Evolutionary conservation across 2,888 invertebrate genomes (phyloP).

Genomic region (Tetropium fuscum): DNA sequence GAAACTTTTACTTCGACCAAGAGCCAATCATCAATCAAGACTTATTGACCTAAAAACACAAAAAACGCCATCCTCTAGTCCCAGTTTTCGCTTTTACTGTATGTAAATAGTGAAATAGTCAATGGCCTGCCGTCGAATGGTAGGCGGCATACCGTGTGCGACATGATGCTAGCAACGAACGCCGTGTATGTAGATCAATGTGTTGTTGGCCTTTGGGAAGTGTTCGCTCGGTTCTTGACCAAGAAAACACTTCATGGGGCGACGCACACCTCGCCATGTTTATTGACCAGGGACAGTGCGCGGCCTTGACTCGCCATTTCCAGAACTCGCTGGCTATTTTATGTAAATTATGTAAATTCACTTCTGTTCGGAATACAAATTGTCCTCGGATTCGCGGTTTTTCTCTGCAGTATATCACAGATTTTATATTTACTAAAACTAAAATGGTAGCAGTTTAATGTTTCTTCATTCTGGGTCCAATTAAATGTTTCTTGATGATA

Average conservation of each 20-base stretch:
- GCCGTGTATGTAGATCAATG: slow-evolving; percentile 47
- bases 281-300: slow-evolving; percentile 74
- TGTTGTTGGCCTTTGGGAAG: slow-evolving; percentile 35
- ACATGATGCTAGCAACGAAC: slow-evolving; percentile 3
- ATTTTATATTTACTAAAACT: too few species aligned
- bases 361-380: background rate
- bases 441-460: too few species aligned
- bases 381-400: background rate
- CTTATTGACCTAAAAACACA: slow-evolving; percentile 35
- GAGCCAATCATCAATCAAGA: slow-evolving; percentile 4
- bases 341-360: slow-evolving; percentile 12
- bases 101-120: slow-evolving; percentile 30
- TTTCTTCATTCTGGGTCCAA: too few species aligned
- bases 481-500: too few species aligned
- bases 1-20: background rate
- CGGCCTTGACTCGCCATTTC: slow-evolving; percentile 72
- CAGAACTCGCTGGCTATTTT: slow-evolving; percentile 13
- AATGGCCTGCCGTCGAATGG: slow-evolving; percentile 23
- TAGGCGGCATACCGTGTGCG: slow-evolving; percentile 1
- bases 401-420: too few species aligned
- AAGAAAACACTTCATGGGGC: slow-evolving; percentile 12
- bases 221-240: slow-evolving; percentile 1
- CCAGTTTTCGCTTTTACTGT: slow-evolving; percentile 37
- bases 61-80: slow-evolving; percentile 27
- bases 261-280: slow-evolving; percentile 11